A percentile compares a stretch with the other conserved stretches of the same genome.
These are phyloP conservation scores for Rhynchonycteris naso DNA, from an alignment of 2,797 vertebrate species.

Conservation along the genomic window DNA sequence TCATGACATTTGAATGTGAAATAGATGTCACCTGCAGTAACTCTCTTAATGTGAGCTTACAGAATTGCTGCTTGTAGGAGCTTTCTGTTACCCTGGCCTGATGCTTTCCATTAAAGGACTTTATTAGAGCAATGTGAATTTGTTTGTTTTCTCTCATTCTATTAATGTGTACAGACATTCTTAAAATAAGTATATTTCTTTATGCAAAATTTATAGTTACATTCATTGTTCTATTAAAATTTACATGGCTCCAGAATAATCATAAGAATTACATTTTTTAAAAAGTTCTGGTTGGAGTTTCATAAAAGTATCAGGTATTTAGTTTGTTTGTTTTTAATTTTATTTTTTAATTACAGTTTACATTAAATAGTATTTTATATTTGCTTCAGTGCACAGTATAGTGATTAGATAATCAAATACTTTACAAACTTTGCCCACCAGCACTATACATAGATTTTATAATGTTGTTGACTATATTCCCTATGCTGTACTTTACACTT, in stretches of 20 bases:
- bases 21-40: conserved; percentile 70
- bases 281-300: neutral
- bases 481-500: too few species aligned
- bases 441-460: too few species aligned
- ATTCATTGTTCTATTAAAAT: neutral
- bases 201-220: neutral
- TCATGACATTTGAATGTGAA: conserved; percentile 44
- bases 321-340: neutral
- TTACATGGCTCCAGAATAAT: neutral
- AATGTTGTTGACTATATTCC: too few species aligned
- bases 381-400: neutral
- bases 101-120: neutral
- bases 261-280: neutral
- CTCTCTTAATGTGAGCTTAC: conserved; percentile 52
- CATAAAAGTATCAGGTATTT: neutral
- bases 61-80: conserved; percentile 28
- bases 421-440: too few species aligned
- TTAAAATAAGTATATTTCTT: neutral
- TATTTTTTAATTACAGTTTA: neutral
- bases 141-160: neutral
- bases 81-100: conserved; percentile 3
- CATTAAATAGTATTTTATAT: neutral
- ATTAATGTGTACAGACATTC: neutral
- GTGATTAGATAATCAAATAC: neutral
- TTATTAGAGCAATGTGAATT: neutral